Conservation (phyloP, 2,888 invertebrate genomes). For the Camptogramma bilineatum region DNA sequence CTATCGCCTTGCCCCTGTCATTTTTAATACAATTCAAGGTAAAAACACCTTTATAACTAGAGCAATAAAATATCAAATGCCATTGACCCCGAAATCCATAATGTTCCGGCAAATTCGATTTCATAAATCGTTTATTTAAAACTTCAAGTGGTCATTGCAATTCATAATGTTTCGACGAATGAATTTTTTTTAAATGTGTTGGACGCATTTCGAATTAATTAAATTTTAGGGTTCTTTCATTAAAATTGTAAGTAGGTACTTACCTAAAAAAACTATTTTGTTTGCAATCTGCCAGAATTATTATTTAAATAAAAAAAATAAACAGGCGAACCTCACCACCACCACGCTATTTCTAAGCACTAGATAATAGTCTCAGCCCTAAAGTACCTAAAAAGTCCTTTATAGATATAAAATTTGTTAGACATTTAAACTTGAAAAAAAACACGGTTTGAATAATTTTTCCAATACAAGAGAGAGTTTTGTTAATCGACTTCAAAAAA, state of each 20-base stretch:
- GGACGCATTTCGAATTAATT: neutral
- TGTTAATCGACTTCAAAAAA: no score
- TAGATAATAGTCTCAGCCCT: no score
- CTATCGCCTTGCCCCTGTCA: constrained; percentile 37
- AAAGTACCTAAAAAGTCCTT: no score
- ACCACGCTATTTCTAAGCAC: no score
- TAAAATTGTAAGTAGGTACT: no score
- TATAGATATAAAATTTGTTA: no score
- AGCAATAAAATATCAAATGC: neutral
- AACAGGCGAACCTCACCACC: no score
- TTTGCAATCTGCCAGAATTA: no score
- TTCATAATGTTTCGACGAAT: neutral
- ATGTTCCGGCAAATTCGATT: neutral
- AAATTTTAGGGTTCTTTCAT: neutral
- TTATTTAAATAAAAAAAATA: no score
- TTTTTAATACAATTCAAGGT: neutral
- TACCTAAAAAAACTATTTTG: neutral
- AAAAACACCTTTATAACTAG: constrained; percentile 7
- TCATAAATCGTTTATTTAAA: neutral
- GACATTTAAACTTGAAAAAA: no score
- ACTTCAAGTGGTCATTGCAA: neutral
- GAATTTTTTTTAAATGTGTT: neutral
- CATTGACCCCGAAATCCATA: neutral
- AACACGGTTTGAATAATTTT: no score
- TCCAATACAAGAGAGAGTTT: no score